phyloP scores from a whole-genome alignment of 37 sponge, comb jelly and placozoan species.

The Beroe forskalii region DNA sequence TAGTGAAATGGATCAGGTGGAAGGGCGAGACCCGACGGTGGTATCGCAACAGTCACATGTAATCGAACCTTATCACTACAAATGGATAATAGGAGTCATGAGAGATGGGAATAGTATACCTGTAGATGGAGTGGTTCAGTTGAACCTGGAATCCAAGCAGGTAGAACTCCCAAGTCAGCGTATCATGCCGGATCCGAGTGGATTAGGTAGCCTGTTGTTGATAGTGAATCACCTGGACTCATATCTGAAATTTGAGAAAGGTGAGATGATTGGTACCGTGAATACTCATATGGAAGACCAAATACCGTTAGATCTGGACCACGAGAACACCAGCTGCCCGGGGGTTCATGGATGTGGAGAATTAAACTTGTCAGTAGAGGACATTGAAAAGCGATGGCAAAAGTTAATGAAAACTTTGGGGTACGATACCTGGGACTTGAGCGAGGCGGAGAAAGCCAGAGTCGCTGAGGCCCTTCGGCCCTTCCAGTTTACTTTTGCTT shows the following conservation, averaged over 20 bases:
- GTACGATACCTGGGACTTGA: background rate
- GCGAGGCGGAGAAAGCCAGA: background rate
- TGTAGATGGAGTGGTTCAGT: background rate
- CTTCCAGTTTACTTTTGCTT: slow-evolving; percentile 63
- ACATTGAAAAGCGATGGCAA: background rate
- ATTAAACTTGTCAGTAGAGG: background rate
- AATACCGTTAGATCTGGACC: background rate
- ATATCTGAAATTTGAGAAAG: background rate
- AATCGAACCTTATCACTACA: background rate
- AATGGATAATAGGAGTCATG: background rate
- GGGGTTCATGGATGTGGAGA: background rate
- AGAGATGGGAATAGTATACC: background rate
- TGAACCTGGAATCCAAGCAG: background rate
- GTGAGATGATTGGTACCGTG: background rate
- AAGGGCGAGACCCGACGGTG: background rate
- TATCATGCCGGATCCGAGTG: background rate
- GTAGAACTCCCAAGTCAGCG: background rate
- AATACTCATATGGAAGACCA: background rate
- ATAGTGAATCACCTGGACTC: background rate
- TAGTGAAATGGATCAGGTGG: background rate
- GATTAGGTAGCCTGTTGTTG: background rate
- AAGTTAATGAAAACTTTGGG: background rate
- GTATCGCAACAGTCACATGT: background rate
- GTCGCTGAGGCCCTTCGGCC: background rate
- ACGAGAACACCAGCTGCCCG: background rate